A percentile compares a stretch with the other conserved stretches of the same genome.
phyloP scores from a whole-genome alignment of 2,113 vertebrate species.

The Thinocorus orbignyianus region DNA sequence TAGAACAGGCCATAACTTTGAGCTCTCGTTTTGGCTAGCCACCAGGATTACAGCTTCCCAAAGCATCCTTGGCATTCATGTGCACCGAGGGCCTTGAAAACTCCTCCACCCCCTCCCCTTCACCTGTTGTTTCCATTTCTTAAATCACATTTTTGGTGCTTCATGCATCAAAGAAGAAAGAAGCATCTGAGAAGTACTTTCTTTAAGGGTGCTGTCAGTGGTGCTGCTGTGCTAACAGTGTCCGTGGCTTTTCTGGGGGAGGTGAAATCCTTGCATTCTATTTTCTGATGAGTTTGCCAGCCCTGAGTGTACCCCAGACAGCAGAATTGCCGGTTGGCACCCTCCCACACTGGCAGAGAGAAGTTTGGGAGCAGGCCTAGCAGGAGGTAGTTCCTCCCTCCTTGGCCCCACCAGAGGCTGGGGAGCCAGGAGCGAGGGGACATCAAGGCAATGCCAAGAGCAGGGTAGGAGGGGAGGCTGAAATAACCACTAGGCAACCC shows the following conservation, averaged over 20 bases:
- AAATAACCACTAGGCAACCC: neutral
- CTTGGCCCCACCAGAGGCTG: neutral
- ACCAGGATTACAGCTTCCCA: rapidly evolving
- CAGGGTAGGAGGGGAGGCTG: neutral
- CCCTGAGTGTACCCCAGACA: neutral
- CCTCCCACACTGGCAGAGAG: neutral
- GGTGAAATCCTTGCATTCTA: neutral
- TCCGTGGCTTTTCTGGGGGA: neutral
- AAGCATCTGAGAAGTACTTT: neutral
- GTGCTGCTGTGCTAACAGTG: neutral
- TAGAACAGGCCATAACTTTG: neutral
- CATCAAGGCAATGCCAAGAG: neutral
- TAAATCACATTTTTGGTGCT: neutral
- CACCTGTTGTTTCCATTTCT: neutral
- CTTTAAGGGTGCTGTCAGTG: neutral
- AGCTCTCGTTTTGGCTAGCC: neutral
- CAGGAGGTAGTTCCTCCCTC: neutral
- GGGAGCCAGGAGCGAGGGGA: neutral
- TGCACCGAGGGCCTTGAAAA: neutral
- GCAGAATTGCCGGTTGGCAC: neutral
- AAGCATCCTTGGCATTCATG: neutral
- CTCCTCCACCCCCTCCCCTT: neutral
- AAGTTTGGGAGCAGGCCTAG: neutral
- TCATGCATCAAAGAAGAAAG: neutral
- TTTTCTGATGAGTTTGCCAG: neutral